phyloP scores from a whole-genome alignment of 2,888 invertebrate genomes.

The Acleris cristana region DNA sequence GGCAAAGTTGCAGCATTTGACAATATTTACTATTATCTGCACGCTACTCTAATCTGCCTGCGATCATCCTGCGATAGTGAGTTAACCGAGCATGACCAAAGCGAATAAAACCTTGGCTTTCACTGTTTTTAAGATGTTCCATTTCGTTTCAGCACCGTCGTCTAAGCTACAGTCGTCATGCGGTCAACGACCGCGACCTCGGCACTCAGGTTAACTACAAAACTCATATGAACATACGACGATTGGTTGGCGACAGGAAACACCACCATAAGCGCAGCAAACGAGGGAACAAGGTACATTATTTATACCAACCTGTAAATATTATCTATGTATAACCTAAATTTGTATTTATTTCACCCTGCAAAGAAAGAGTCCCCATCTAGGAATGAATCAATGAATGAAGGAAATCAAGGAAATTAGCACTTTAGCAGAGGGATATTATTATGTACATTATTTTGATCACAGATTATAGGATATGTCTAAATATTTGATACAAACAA shows the following conservation, averaged over 20 bases:
- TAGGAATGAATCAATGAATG: no score
- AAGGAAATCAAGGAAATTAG: no score
- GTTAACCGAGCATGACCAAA: slow-evolving; percentile 6
- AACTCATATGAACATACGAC: slow-evolving; percentile 94
- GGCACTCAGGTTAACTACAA: slow-evolving; percentile 94
- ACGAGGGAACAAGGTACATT: slow-evolving; percentile 89
- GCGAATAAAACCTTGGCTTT: background rate
- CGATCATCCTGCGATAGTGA: slow-evolving; percentile 19
- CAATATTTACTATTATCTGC: background rate
- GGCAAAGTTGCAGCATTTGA: no score
- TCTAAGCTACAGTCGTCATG: slow-evolving; percentile 95
- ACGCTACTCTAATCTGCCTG: slow-evolving; percentile 12
- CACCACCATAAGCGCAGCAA: slow-evolving; percentile 94
- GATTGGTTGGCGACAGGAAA: slow-evolving; percentile 93
- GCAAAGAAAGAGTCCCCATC: no score
- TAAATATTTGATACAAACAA: no score
- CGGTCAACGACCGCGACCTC: slow-evolving; percentile 94
- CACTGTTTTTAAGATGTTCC: background rate
- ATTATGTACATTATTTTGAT: no score
- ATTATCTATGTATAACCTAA: background rate
- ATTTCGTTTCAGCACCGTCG: slow-evolving; percentile 89
- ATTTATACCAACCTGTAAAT: background rate
- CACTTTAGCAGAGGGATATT: no score
- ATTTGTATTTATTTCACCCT: no score
- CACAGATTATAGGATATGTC: no score